These are phyloP conservation scores for Aldabrachelys gigantea DNA, from an alignment of 2,113 vertebrate species.

Conservation along the genomic window DNA sequence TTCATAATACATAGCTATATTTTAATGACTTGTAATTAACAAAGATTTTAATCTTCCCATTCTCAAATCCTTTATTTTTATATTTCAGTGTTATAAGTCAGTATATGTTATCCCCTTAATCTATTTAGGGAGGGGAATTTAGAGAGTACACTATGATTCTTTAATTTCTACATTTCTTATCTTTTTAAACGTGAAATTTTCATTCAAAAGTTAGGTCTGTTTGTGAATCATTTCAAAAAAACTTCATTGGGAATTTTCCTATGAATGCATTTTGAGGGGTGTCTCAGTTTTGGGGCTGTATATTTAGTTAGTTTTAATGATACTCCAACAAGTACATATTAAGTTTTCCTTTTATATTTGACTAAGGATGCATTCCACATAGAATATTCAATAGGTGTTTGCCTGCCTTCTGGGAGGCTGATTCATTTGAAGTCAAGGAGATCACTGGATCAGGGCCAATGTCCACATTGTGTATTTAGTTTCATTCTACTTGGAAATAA, in stretches of 20 bases:
- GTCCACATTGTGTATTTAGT: neutral
- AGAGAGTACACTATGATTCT: neutral
- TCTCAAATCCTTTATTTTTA: neutral
- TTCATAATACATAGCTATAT: neutral
- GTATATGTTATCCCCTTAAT: neutral
- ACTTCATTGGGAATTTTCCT: no score
- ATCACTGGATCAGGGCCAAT: neutral
- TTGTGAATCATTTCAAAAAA: no score
- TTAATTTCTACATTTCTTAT: neutral
- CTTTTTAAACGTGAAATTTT: neutral
- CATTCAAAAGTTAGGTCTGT: neutral
- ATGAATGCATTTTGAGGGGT: no score
- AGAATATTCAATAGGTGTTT: neutral
- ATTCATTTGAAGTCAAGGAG: neutral
- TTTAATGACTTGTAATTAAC: neutral
- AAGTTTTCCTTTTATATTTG: conserved; percentile 2
- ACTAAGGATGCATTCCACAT: neutral
- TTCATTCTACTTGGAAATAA: neutral
- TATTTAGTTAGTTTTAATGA: no score
- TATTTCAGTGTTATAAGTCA: neutral
- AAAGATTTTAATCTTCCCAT: neutral
- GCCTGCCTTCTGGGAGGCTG: neutral
- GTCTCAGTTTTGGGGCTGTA: no score
- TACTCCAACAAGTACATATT: neutral
- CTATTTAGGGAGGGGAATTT: neutral